A percentile compares a stretch with the other conserved stretches of the same genome.
Conservation (phyloP, 2,888 invertebrate genomes). For the Sinotaia quadrata region DNA sequence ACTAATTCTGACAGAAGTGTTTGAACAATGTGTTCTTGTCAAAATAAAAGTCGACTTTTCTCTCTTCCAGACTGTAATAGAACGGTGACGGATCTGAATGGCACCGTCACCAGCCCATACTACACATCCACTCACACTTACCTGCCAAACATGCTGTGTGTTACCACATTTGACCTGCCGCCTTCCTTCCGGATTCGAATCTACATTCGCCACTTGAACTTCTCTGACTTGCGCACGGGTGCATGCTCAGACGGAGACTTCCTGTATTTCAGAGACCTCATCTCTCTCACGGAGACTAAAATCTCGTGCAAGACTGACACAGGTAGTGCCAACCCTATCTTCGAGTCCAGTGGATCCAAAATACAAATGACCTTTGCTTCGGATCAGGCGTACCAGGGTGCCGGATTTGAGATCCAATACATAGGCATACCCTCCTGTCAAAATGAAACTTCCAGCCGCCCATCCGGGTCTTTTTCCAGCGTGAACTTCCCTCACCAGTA, state of each 20-base stretch:
- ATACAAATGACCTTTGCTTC: slow-evolving; percentile 34
- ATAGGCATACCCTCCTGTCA: slow-evolving; percentile 36
- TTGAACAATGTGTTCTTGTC: too few relatives aligned
- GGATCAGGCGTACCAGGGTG: slow-evolving; percentile 27
- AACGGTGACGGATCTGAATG: slow-evolving; percentile 13
- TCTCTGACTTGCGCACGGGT: slow-evolving; percentile 11
- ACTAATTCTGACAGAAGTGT: too few relatives aligned
- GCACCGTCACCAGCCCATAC: slow-evolving; percentile 33
- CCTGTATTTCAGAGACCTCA: slow-evolving; percentile 14
- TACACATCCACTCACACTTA: slow-evolving; percentile 24
- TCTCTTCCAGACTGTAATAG: slow-evolving; percentile 31
- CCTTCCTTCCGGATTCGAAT: slow-evolving; percentile 31
- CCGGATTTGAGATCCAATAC: slow-evolving; percentile 40
- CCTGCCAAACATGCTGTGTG: slow-evolving; percentile 33
- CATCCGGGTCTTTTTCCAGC: slow-evolving; percentile 75
- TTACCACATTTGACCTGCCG: slow-evolving; percentile 30
- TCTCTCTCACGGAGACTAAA: neutral
- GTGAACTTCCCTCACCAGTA: slow-evolving; percentile 76
- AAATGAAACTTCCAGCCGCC: slow-evolving; percentile 33
- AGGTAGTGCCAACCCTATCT: neutral
- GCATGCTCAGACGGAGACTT: slow-evolving; percentile 23
- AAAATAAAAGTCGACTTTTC: neutral
- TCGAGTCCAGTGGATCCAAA: slow-evolving; percentile 32
- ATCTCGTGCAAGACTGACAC: slow-evolving; percentile 13
- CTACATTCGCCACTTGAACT: slow-evolving; percentile 30